Evolutionary conservation across 2,113 vertebrate genomes (phyloP).

Genomic region (Thamnophis sirtalis): DNA sequence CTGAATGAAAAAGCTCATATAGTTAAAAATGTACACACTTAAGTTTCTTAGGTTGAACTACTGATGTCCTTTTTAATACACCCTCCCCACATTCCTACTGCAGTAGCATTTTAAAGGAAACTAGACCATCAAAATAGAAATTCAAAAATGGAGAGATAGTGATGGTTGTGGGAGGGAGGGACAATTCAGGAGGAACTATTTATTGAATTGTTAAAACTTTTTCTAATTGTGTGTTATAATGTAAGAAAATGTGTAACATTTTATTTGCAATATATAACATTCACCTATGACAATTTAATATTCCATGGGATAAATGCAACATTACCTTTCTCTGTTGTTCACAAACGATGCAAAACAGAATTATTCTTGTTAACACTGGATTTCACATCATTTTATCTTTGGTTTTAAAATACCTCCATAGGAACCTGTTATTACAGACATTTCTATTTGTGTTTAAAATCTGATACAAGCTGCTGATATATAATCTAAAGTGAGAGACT

Average conservation of each 20-base stretch:
- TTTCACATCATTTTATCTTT: background rate
- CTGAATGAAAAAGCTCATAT: background rate
- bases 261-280: background rate
- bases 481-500: background rate
- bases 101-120: background rate
- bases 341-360: background rate
- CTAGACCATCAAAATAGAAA: background rate
- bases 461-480: background rate
- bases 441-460: slow-evolving; percentile 9
- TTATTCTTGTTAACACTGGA: background rate
- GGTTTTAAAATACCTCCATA: background rate
- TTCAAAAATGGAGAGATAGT: background rate
- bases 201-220: background rate
- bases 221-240: background rate
- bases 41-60: background rate
- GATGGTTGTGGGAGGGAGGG: background rate
- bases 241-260: background rate
- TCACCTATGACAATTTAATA: background rate
- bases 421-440: background rate
- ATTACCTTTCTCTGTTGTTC: background rate
- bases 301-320: background rate
- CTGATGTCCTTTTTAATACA: background rate
- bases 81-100: background rate
- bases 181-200: background rate
- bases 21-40: background rate